A percentile compares a stretch with the other conserved stretches of the same genome.
Evolutionary conservation across 2,888 invertebrate genomes (phyloP).

Genomic region (Agrochola macilenta): DNA sequence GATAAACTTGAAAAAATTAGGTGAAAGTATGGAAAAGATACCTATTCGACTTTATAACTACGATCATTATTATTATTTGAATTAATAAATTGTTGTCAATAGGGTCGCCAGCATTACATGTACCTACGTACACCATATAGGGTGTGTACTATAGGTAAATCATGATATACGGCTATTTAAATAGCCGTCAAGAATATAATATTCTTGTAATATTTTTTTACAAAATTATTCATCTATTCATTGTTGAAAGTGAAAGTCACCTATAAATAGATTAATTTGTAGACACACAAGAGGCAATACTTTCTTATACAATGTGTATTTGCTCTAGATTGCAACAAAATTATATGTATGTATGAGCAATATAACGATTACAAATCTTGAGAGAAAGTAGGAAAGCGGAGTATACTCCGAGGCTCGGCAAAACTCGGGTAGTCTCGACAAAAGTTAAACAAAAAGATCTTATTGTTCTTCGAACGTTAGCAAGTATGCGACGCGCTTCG

Average conservation of each 20-base stretch:
- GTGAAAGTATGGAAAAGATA: no score
- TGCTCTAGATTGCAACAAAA: conserved; percentile 37
- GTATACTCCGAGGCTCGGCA: conserved; percentile 19
- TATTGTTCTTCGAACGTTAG: conserved; percentile 31
- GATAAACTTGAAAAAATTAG: no score
- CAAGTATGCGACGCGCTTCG: conserved; percentile 37
- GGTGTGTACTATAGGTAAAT: not conserved
- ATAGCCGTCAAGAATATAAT: not conserved
- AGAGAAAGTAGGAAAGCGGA: conserved; percentile 46
- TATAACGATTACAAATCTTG: conserved; percentile 9
- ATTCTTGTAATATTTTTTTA: not conserved
- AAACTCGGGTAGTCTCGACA: conserved; percentile 32
- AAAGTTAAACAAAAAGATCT: conserved; percentile 31
- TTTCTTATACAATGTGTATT: conserved; percentile 30
- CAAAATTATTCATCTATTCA: not conserved
- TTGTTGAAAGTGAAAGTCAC: conserved; percentile 24
- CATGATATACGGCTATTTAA: not conserved
- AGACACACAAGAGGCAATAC: conserved; percentile 12
- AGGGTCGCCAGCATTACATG: no score
- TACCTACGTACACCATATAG: no score
- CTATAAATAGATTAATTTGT: conserved; percentile 12
- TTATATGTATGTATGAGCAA: conserved; percentile 17
- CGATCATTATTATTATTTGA: not conserved
- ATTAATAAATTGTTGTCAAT: not conserved
- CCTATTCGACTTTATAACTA: no score